A percentile compares a stretch with the other conserved stretches of the same genome.
Conservation (phyloP, 2,888 invertebrate genomes). For the Linnaemya tessellans region DNA sequence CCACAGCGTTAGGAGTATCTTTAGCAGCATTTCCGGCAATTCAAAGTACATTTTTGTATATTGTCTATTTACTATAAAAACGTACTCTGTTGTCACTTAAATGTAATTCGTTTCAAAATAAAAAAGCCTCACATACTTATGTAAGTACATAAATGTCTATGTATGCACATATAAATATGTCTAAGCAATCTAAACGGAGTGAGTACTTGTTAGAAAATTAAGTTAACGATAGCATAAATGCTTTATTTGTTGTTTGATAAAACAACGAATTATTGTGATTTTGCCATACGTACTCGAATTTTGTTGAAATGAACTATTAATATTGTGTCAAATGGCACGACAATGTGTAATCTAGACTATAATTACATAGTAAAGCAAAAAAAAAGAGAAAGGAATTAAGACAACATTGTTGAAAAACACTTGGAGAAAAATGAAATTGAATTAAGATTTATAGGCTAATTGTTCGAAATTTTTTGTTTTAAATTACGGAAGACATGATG, state of each 20-base stretch:
- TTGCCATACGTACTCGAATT: background rate
- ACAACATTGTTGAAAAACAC: slow-evolving; percentile 13
- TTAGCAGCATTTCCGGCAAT: too few relatives aligned
- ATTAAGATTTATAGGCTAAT: too few relatives aligned
- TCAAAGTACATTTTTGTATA: too few relatives aligned
- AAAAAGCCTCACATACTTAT: background rate
- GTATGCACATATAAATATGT: background rate
- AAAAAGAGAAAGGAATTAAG: background rate
- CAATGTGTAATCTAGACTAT: slow-evolving; percentile 51
- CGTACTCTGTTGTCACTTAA: too few relatives aligned
- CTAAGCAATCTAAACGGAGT: background rate
- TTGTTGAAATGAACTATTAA: slow-evolving; percentile 25
- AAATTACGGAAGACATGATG: too few relatives aligned
- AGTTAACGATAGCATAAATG: slow-evolving; percentile 2
- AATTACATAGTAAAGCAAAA: slow-evolving; percentile 11
- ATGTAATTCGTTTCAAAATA: background rate
- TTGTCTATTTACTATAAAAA: too few relatives aligned
- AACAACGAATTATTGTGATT: slow-evolving; percentile 27
- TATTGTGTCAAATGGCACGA: slow-evolving; percentile 29
- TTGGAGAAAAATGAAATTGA: background rate
- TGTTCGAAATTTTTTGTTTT: too few relatives aligned
- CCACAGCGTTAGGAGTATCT: too few relatives aligned
- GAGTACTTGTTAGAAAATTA: background rate
- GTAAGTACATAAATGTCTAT: background rate
- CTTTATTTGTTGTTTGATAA: slow-evolving; percentile 23